Conservation (phyloP, 37 sponge, comb jelly and placozoan species). For the Theonella swinhoei region DNA sequence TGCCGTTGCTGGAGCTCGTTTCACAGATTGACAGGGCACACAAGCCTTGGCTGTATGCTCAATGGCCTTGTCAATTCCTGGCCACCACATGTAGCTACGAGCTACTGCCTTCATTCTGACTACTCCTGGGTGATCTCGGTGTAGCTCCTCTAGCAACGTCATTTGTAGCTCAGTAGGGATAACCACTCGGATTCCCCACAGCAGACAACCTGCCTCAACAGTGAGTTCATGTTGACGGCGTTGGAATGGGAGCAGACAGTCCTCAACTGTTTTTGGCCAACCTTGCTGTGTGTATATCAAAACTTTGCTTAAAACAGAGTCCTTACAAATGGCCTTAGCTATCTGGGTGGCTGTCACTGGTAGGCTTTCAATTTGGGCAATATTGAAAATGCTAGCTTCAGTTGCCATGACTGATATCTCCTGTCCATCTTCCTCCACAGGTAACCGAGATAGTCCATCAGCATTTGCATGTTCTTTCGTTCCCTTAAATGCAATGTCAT, state of each 20-base stretch:
- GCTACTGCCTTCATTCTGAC: conserved; percentile 20
- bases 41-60: neutral
- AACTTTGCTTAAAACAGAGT: neutral
- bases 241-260: neutral
- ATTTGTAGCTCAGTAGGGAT: neutral
- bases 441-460: conserved; percentile 3
- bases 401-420: too few relatives aligned
- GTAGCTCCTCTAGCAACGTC: neutral
- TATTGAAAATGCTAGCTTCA: neutral
- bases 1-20: neutral
- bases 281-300: neutral
- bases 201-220: conserved; percentile 3
- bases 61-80: neutral
- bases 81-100: conserved; percentile 11
- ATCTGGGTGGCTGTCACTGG: neutral
- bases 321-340: neutral
- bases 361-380: conserved; percentile 11
- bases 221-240: neutral
- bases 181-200: conserved; percentile 10
- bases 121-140: conserved; percentile 4
- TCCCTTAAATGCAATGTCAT: neutral
- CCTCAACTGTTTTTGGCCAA: neutral
- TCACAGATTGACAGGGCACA: neutral
- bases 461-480: conserved; percentile 16
- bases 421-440: neutral